Evolutionary conservation across 2,113 vertebrate species (phyloP).

Genomic region (Pampusana beccarii): DNA sequence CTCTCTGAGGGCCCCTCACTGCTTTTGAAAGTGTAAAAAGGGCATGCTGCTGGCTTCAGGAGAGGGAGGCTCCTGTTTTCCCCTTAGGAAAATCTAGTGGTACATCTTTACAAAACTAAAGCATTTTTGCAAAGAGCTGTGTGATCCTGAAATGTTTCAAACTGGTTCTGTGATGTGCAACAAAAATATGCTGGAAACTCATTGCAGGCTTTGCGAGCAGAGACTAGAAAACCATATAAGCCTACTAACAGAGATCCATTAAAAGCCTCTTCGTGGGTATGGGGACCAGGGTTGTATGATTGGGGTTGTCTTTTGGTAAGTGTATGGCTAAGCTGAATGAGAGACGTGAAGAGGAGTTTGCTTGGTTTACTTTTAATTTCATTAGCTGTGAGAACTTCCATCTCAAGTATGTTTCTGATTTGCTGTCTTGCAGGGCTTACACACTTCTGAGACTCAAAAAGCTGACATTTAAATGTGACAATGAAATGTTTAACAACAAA

Average conservation of each 20-base stretch:
- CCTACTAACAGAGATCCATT: neutral
- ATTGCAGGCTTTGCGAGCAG: neutral
- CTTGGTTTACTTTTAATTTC: neutral
- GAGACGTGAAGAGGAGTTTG: neutral
- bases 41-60: neutral
- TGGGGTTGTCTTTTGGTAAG: neutral
- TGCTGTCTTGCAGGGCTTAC: neutral
- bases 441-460: neutral
- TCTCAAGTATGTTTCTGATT: neutral
- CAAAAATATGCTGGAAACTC: neutral
- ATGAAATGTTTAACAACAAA: neutral
- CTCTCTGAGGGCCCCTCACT: neutral
- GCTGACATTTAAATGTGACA: neutral
- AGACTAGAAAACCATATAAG: neutral
- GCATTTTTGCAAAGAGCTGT: neutral
- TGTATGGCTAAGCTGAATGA: neutral
- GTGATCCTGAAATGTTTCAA: neutral
- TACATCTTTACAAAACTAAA: neutral
- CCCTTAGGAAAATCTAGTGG: neutral
- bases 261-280: neutral
- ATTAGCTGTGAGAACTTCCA: neutral
- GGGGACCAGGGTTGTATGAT: neutral
- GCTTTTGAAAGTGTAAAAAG: conserved; percentile 9
- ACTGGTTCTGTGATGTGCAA: neutral
- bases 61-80: neutral